Conservation (phyloP, 2,797 vertebrate genomes). For the Rhabdomys pumilio region DNA sequence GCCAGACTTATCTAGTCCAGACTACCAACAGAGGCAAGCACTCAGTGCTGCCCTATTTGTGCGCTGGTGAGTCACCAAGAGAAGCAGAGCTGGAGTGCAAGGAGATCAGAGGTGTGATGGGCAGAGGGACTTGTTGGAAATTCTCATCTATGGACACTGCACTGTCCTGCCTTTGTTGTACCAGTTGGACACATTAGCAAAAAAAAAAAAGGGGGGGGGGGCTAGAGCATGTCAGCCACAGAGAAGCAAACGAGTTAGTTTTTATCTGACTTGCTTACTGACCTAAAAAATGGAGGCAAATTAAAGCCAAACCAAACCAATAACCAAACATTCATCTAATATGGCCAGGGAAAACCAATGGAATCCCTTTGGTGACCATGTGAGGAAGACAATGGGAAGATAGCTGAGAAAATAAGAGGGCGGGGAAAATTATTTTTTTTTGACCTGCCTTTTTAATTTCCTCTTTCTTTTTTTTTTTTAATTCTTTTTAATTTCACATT, state of each 20-base stretch:
- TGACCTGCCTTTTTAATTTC: constrained; percentile 81
- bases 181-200: not conserved
- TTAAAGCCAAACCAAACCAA: not conserved
- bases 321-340: constrained; percentile 12
- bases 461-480: not conserved
- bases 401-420: constrained; percentile 36
- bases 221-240: not conserved
- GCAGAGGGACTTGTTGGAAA: not conserved
- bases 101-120: not conserved
- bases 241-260: not conserved
- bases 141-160: fast-evolving
- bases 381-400: constrained; percentile 72
- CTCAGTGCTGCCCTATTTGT: constrained; percentile 74
- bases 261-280: constrained; percentile 3
- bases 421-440: constrained; percentile 71
- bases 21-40: constrained; percentile 80
- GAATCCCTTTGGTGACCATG: constrained; percentile 48
- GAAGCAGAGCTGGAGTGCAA: constrained; percentile 8
- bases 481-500: constrained; percentile 72
- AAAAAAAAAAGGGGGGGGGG: not conserved
- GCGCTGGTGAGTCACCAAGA: constrained; percentile 8
- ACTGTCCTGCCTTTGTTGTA: not conserved
- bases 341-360: constrained; percentile 26
- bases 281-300: constrained; percentile 7
- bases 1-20: constrained; percentile 80